Evolutionary conservation across 2,113 vertebrate genomes (phyloP), one percentile per base, ranked within the genome.

Genomic region (Nycticebus coucang): DNA sequence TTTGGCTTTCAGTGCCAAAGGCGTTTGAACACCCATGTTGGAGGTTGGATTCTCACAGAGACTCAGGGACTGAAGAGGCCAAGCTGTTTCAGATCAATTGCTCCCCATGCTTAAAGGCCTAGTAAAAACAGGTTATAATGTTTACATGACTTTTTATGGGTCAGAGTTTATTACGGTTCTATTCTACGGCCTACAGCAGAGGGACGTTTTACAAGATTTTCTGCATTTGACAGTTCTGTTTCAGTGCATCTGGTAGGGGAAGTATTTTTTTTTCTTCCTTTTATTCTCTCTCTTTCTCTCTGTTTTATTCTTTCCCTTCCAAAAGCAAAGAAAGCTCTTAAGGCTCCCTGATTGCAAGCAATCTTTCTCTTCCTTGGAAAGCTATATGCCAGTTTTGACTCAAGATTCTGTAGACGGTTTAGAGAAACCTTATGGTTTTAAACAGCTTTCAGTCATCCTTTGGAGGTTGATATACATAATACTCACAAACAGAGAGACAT

Each of bases 81-180:
- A 97, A 98, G 92, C 95, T 96, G 95, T 89, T 96, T 97, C 97
- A 98, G 98, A 98, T 98, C 98, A 98, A 98, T 98, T 98, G 98
- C 98, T 98, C 97, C 97, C 98, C 89, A 64, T 96, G 97, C 97
- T 98, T 98, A 97, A 98, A 98, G 95, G 95, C 94, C 98, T 98
- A 98, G 98, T 99, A 98, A 99, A 99, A 99, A 87, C 96, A 98
- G 97, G 97, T 98, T 98, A 98, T 98, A 98, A 98, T 98, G 98
- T 98, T 98, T 98, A 98, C 98, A 98, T 98, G 97, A 98, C 97
- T 98, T 98, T 98, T 98, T 98, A 98, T 98, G 98, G 98, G 98
- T 98, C 98, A 98, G 97, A 98, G 98, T 98, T 98, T 98, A 98
- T 98, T 98, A 97, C 95, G 92, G 97, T 95, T 97, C 95, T 93